A percentile compares a stretch with the other conserved stretches of the same genome.
These are phyloP conservation scores for Zaprionus lineosus DNA, from an alignment of 2,888 invertebrate genomes.

Conservation along the genomic window DNA sequence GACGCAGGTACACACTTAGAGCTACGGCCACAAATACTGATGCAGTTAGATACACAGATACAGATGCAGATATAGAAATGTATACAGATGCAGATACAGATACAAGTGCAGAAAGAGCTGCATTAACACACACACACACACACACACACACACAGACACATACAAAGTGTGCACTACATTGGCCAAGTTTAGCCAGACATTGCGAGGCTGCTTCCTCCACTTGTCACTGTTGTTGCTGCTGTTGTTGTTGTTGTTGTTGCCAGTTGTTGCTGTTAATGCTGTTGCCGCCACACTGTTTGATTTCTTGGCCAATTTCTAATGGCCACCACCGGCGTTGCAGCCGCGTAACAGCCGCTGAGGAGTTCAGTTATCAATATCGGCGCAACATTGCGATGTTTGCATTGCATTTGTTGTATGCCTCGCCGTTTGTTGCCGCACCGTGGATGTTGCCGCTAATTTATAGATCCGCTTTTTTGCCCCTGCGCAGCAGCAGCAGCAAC, in stretches of 20 bases:
- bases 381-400: slow-evolving; percentile 31
- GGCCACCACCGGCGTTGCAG: slow-evolving; percentile 38
- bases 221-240: slow-evolving; percentile 45
- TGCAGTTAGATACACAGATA: slow-evolving; percentile 5
- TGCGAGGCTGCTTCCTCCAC: slow-evolving; percentile 61
- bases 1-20: slow-evolving; percentile 7
- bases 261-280: slow-evolving; percentile 37
- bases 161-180: slow-evolving; percentile 48
- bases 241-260: slow-evolving; percentile 13
- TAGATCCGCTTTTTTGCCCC: slow-evolving; percentile 45
- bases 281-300: slow-evolving; percentile 56
- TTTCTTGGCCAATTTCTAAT: slow-evolving; percentile 76
- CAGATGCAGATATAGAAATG: slow-evolving; percentile 11
- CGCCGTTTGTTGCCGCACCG: slow-evolving; percentile 13
- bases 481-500: slow-evolving; percentile 17
- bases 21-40: slow-evolving; percentile 13
- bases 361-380: slow-evolving; percentile 42
- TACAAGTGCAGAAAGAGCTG: no score
- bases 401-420: slow-evolving; percentile 21
- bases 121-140: no score
- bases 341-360: slow-evolving; percentile 12
- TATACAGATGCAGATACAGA: slow-evolving; percentile 18
- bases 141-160: slow-evolving; percentile 31
- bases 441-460: slow-evolving; percentile 58
- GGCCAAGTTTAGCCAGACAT: slow-evolving; percentile 64